Conservation (phyloP, 2,113 vertebrate genomes). For the Tragelaphus imberbis region DNA sequence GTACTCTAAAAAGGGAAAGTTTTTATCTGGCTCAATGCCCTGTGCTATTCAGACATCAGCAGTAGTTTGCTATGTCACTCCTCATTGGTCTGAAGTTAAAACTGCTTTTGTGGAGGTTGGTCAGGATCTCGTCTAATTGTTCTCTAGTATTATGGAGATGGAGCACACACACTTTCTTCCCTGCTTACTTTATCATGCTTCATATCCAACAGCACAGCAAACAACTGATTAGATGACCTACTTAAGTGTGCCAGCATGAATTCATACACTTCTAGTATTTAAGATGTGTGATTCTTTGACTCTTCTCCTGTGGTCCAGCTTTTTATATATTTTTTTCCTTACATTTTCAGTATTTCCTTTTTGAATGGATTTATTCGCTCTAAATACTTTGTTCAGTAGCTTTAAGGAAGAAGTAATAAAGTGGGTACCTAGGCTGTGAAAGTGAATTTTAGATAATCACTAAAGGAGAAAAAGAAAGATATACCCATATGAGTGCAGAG, state of each 20-base stretch:
- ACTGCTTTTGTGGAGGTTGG: constrained; percentile 67
- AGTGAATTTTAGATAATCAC: constrained; percentile 27
- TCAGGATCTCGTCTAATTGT: constrained; percentile 64
- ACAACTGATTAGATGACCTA: constrained; percentile 85
- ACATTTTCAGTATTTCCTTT: neutral
- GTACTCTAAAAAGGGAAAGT: neutral
- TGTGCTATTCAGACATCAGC: constrained; percentile 70
- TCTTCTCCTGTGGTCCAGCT: neutral
- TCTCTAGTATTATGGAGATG: constrained; percentile 80
- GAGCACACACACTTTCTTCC: constrained; percentile 55
- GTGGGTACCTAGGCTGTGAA: neutral
- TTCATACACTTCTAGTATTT: constrained; percentile 82
- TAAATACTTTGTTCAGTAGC: neutral
- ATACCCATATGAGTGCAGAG: neutral
- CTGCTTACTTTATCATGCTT: constrained; percentile 76
- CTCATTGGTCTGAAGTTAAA: constrained; percentile 70
- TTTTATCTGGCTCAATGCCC: constrained; percentile 49
- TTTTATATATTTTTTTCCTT: constrained; percentile 26
- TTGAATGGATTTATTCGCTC: neutral
- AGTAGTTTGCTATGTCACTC: constrained; percentile 48
- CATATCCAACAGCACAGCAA: constrained; percentile 79
- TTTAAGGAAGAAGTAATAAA: constrained; percentile 23
- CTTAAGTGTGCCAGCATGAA: constrained; percentile 83
- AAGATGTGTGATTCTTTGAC: constrained; percentile 66
- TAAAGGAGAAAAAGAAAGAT: neutral